Base-by-base conservation (phyloP, 2,113 vertebrate genomes). In the Microtus montanus region DNA sequence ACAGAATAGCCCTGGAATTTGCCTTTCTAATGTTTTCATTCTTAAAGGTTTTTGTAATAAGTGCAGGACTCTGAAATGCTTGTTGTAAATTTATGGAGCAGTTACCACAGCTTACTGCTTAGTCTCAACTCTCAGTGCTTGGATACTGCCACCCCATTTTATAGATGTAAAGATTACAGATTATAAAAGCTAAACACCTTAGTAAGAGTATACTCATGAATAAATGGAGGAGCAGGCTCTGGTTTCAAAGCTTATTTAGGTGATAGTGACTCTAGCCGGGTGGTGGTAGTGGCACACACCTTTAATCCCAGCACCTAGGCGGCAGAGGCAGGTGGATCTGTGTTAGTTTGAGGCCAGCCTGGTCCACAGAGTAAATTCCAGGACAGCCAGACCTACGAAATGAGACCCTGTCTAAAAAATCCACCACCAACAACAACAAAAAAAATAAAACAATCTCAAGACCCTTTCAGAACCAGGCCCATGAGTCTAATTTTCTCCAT, bases 11-110 rank as follows among this genome's bases (percentile, higher is more conserved):
- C n/a, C 5, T 75, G 35, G 33, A 87, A 66, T 89, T 93, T 90
- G 66, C 47, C n/a, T 83, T 80, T 90, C 52, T 70, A 33, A 35
- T 44, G 63, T 87, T 92, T 84, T 87, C 30, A 90, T 92, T 95
- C 61, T 92, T 80, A 80, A 96, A 90, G 68, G 63, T 96, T 88
- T 66, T 66, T 82, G 41, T 64, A 77, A 19, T 92, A 92, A 52
- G 68, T 63, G 38, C 52, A 63, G 89, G 86, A 6, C 30, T 92
- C 52, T 80, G 44, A 74, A 88, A 68, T 78, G 14, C 47, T 86
- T 74, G 33, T 49, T 54, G 68, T 92, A 33, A 35, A 58, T 68
- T 83, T 91, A 47, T 71, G 54, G 30, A 89, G 44, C 44, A 66
- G 14, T 84, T 95, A 63, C n/a, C 52, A 64, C 14, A 91, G 61